Percentiles rank a stretch among this genome's conserved stretches.
These are phyloP conservation scores for Orchestia grillus DNA, from an alignment of 1,140 invertebrate species.

Conservation along the genomic window DNA sequence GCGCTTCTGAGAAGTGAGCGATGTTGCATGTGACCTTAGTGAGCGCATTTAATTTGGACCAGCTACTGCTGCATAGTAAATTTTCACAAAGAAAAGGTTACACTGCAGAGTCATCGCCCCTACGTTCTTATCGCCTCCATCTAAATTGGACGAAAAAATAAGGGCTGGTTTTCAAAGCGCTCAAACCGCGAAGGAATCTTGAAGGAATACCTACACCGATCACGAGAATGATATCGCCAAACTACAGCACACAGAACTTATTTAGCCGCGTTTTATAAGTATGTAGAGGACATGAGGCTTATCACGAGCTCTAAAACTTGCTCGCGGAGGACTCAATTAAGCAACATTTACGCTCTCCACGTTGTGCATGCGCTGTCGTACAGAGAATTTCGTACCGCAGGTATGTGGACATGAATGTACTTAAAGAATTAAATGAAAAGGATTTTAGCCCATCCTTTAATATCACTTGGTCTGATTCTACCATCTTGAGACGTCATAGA, in stretches of 20 bases:
- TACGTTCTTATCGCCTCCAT: constrained; percentile 9
- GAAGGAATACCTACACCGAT: background rate
- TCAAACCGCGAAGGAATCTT: background rate
- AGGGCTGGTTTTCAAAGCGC: background rate
- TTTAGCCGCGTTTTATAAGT: background rate
- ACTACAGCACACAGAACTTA: background rate
- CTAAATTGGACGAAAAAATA: constrained; percentile 42
- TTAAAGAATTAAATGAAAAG: no score
- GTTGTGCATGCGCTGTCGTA: background rate
- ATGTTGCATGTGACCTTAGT: constrained; percentile 42
- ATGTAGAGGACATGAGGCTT: background rate
- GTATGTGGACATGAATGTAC: background rate
- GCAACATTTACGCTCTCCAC: background rate
- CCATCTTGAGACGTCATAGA: background rate
- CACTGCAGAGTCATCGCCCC: constrained; percentile 3
- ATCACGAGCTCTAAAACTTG: background rate
- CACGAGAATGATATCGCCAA: background rate
- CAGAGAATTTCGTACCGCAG: background rate
- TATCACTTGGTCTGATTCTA: no score
- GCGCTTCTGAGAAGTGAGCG: constrained; percentile 49
- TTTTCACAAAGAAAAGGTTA: constrained; percentile 38
- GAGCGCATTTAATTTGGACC: constrained; percentile 46
- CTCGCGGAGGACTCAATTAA: background rate
- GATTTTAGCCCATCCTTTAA: no score
- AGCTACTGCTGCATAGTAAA: constrained; percentile 53